Conservation (phyloP, 1,140 invertebrate species). For the Drosophila lini region DNA sequence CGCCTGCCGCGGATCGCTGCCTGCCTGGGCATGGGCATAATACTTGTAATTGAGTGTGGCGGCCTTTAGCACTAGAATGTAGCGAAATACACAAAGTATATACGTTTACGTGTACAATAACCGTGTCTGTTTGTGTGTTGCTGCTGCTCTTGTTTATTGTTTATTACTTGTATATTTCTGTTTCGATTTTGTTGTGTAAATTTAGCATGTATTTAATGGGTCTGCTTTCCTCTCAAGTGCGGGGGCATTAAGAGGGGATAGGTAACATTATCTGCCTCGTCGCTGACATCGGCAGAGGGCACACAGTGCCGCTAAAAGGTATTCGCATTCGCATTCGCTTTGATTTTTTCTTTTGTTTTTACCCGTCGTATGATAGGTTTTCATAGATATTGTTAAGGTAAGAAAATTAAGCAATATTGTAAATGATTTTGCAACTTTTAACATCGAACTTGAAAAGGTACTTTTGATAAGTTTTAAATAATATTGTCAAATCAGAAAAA, state of each 20-base stretch:
- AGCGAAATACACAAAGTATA: conserved; percentile 61
- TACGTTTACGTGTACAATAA: conserved; percentile 49
- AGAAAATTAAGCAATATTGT: background rate
- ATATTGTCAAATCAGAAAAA: background rate
- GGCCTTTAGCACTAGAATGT: conserved; percentile 76
- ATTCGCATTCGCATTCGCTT: conserved; percentile 21
- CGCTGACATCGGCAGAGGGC: conserved; percentile 56
- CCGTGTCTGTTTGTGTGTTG: conserved; percentile 31
- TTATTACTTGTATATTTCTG: conserved; percentile 47
- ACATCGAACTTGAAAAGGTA: background rate
- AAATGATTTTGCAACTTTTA: background rate
- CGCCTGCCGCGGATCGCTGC: conserved; percentile 36
- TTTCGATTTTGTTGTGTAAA: conserved; percentile 27
- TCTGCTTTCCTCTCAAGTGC: conserved; percentile 25
- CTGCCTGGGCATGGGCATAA: conserved; percentile 55
- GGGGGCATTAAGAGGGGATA: conserved; percentile 2
- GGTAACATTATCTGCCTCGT: conserved; percentile 67
- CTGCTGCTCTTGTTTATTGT: conserved; percentile 45
- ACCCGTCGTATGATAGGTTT: conserved; percentile 1
- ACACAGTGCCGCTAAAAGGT: conserved; percentile 71
- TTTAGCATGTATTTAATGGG: conserved; percentile 51
- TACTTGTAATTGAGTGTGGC: conserved; percentile 71
- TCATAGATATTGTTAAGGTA: background rate
- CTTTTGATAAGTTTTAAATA: background rate
- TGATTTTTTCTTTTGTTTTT: conserved; percentile 18